Base-by-base conservation (phyloP, 2,797 vertebrate species). In the Hephaestus fuliginosus region DNA sequence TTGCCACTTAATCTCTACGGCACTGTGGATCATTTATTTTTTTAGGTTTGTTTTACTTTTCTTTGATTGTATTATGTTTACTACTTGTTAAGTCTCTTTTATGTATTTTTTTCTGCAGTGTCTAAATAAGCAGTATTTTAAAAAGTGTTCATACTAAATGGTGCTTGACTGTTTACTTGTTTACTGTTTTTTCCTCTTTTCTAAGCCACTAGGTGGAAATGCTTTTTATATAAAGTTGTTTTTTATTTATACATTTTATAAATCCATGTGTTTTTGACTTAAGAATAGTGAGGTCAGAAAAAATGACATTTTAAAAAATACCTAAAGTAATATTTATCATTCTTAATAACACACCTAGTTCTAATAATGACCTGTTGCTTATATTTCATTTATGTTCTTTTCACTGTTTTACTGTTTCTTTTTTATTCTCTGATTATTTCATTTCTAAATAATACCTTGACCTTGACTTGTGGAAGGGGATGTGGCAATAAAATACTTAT, bases 371-470 rank as follows among this genome's bases (percentile, higher is more conserved):
- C n/a, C 18, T 58, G 13, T 36, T 56, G 7, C 60, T 75, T 62
- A 22, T n/a, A 53, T 52, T 33, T 33, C 30, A 33, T 33, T 33
- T 33, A 6, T 41, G 12, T 30, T 76, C 5, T 52, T 70, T 61
- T 55, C 22, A 41, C 1, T 33, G n/a, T 33, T 33, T 33, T 33
- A 33, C 30, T 70, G 52, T n/a, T 52, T 36, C 17, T 63, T 72
- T 71, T 75, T 20, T 44, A 75, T 39, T 62, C 7, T 74, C 4
- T 14, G 22, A 7, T 25, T 33, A 12, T 43, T 41, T 39, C 30
- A 52, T 70, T 70, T 75, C 52, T 28, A 14, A 9, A 55, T 22
- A 64, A 30, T 61, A n/a, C n/a, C 11, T 69, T 65, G 44, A 57
- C 68, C 25, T 39, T 76, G 39, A 67, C 39, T 69, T 39, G 28